Base-by-base conservation (phyloP, 2,888 invertebrate species). In the Strigamia maritima region DNA sequence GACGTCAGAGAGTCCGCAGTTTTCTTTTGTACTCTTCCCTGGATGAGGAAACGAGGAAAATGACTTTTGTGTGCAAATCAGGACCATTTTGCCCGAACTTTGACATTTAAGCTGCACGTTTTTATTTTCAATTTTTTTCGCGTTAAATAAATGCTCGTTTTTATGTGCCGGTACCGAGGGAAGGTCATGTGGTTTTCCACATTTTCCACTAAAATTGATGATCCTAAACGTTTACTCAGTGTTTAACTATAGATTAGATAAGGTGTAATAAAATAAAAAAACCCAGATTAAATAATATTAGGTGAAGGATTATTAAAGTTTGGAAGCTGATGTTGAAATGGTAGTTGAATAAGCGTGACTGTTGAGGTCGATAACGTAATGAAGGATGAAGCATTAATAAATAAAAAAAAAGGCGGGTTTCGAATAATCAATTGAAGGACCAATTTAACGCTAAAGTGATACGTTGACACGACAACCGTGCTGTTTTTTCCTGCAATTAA, bases 301-400 rank as follows among this genome's bases (percentile, higher is more conserved):
- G 22, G n/a, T n/a, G 54, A 19, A 54, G 54, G 44, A 16, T 44
- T 44, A 44, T 44, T n/a, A 44, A n/a, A 12, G 44, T 12, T 65
- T 65, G 60, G 70, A 70, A 24, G 70, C 60, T 24, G 28, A 28
- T 28, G 28, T 28, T 70, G 0, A 28, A 28, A 70, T 28, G 70
- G 10, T 70, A 70, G 54, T 70, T 70, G 70, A 70, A 70, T 26
- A 28, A 70, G 70, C 70, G 70, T 70, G 70, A 70, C 70, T 26
- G 26, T 70, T 14, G 28, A 70, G 70, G 28, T 70, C 70, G 28
- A 70, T 70, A 70, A 70, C 26, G 28, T 70, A 70, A 70, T 70
- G 70, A 70, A 28, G 70, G 28, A 28, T 70, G 70, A 26, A n/a
- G 28, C 70, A 70, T 70, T 70, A 70, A 70, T 70, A 70, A 70